Base-by-base conservation (phyloP, 2,113 vertebrate genomes). In the Regulus satrapa region DNA sequence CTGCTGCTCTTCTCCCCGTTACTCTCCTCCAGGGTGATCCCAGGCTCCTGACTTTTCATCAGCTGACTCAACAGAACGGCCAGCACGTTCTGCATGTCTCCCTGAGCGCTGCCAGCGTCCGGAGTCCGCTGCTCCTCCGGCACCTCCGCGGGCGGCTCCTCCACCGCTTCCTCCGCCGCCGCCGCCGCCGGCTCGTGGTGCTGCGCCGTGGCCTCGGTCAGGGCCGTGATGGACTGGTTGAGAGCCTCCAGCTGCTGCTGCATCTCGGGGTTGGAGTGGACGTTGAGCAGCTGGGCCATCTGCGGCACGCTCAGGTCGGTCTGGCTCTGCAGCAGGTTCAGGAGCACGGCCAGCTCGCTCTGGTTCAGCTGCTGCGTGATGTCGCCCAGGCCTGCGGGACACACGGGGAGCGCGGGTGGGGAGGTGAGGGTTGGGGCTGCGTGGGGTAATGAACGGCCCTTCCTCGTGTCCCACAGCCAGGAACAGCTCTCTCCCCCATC, bases 261-360 rank as follows among this genome's bases (percentile, higher is more conserved):
- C 89, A 98, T 98, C 95, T 99, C 99, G 41, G 98, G 98, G 82
- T 99, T 99, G 67, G 99, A 98, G 93, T 98, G 98, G 31, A 99
- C 98, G 26, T 99, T 99, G 87, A 99, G 98, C 94, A 99, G 98
- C 97, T 99, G 99, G 9, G 99, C 99, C 98, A 99, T 99, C 95
- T 99, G 99, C 24, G 99, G 98, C 84, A 99, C 98, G 73, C 98
- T 99, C 94, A 99, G 98, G 94, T 99, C 99, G 4, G 99, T 98
- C 97, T 99, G 99, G 94, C 99, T 99, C 98, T 99, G 99, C 85
- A 99, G 98, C 95, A 99, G 98, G 97, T 99, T 99, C 86, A 99
- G 86, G 71, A 99, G 97, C 88, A 99, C 98, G 8, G 99, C 99
- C 92, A 99, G 85, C 94, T 99, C 99, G 8, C 99, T 99, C 97